A percentile compares a stretch with the other conserved stretches of the same genome.
Evolutionary conservation across 2,888 invertebrate species (phyloP).

Genomic region (Clanis bilineata): DNA sequence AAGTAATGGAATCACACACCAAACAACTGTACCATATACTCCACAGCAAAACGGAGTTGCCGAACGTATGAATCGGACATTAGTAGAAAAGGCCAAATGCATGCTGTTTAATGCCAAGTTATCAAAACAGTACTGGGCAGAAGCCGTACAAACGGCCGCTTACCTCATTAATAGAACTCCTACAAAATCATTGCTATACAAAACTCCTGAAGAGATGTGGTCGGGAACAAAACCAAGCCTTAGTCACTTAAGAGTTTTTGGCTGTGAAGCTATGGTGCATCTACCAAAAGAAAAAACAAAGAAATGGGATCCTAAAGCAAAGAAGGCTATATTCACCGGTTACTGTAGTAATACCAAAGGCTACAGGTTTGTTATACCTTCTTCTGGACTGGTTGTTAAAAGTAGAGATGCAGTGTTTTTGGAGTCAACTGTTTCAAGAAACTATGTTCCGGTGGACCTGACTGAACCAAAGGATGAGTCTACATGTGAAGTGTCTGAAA

Average conservation of each 20-base stretch:
- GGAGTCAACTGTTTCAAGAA: slow-evolving; percentile 4
- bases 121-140: slow-evolving; percentile 17
- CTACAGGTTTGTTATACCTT: slow-evolving; percentile 5
- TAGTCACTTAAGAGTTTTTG: slow-evolving; percentile 3
- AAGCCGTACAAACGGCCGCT: slow-evolving; percentile 11
- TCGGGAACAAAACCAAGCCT: slow-evolving; percentile 2
- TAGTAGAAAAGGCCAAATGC: neutral
- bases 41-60: neutral
- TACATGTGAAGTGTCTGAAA: too few relatives aligned
- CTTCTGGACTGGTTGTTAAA: neutral
- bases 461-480: too few relatives aligned
- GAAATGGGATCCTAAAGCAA: slow-evolving; percentile 14
- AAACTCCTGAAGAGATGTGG: slow-evolving; percentile 17
- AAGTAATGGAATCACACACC: neutral
- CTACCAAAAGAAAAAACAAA: slow-evolving; percentile 1
- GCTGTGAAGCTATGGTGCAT: slow-evolving; percentile 8
- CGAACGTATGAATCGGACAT: neutral
- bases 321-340: neutral
- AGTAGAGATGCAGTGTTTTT: slow-evolving; percentile 12
- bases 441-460: neutral
- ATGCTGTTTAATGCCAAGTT: slow-evolving; percentile 2
- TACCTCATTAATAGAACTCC: slow-evolving; percentile 12
- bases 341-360: slow-evolving; percentile 9
- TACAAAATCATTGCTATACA: neutral
- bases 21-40: neutral